Conservation (phyloP, 2,888 invertebrate genomes). For the Dryobotodes eremita region DNA sequence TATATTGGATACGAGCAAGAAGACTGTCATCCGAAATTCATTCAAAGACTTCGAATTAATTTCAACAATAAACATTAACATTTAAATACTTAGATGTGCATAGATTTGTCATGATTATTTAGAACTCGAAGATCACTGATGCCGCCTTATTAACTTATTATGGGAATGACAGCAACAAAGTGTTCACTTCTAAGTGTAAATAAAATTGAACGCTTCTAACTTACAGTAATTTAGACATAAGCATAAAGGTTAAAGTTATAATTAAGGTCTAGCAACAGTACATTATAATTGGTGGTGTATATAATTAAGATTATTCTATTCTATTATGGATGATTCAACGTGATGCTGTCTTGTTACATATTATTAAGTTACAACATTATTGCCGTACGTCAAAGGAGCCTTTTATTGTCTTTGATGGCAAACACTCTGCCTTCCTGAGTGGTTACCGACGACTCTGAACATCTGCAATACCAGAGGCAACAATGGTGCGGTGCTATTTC, state of each 20-base stretch:
- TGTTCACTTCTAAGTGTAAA: constrained; percentile 2
- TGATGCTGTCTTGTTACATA: constrained; percentile 23
- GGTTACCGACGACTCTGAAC: neutral
- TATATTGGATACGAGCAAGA: neutral
- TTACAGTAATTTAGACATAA: constrained; percentile 21
- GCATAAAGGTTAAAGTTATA: constrained; percentile 47
- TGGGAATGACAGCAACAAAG: constrained; percentile 3
- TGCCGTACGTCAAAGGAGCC: neutral
- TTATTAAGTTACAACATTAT: constrained; percentile 7
- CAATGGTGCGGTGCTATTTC: neutral
- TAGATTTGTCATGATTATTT: constrained; percentile 17
- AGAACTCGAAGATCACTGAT: neutral
- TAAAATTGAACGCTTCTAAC: constrained; percentile 38
- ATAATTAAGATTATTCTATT: too few species aligned
- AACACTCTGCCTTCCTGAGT: neutral
- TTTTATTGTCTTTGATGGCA: neutral
- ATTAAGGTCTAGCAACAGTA: constrained; percentile 31
- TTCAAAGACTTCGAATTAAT: constrained; percentile 11
- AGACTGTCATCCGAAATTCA: neutral
- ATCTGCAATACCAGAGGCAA: too few species aligned
- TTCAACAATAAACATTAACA: neutral
- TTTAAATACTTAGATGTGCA: neutral
- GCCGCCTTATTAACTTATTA: neutral
- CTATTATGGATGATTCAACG: constrained; percentile 12
- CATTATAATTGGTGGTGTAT: constrained; percentile 32